Conservation (phyloP, 2,888 invertebrate genomes). For the Liposcelis brunnea region DNA sequence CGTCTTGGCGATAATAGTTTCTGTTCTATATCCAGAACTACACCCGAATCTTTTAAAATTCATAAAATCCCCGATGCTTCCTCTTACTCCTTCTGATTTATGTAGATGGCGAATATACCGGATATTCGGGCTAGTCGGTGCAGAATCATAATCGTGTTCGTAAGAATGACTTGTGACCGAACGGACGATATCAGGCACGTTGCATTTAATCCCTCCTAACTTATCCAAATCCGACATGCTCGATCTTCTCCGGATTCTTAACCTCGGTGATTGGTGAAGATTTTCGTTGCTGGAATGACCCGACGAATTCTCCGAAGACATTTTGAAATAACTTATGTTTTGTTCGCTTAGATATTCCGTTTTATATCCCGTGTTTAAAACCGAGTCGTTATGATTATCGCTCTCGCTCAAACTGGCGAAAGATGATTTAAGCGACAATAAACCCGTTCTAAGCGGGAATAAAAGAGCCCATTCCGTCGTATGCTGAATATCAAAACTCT, state of each 20-base stretch:
- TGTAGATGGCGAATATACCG: no score
- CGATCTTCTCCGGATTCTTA: conserved; percentile 46
- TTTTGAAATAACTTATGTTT: background rate
- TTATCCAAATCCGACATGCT: conserved; percentile 58
- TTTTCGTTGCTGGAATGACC: background rate
- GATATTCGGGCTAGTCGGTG: conserved; percentile 16
- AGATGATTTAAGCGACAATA: conserved; percentile 37
- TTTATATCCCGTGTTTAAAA: no score
- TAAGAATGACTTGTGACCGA: conserved; percentile 26
- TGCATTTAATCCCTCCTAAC: conserved; percentile 24
- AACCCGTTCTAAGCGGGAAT: conserved; percentile 37
- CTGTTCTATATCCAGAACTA: conserved; percentile 52
- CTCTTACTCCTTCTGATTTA: conserved; percentile 21
- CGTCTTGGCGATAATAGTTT: conserved; percentile 49
- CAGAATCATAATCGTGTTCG: conserved; percentile 27
- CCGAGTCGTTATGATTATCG: conserved; percentile 8
- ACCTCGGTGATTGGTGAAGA: conserved; percentile 17
- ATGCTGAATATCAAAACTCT: conserved; percentile 20
- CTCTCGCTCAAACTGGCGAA: background rate
- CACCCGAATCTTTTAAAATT: conserved; percentile 48
- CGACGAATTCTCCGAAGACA: background rate
- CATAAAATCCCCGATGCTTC: conserved; percentile 65
- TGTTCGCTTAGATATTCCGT: no score
- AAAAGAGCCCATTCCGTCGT: conserved; percentile 37
- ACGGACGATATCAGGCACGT: conserved; percentile 30